Percentiles rank a stretch among this genome's conserved stretches.
phyloP scores from a whole-genome alignment of 2,797 vertebrate species.

The Diplodus puntazzo region DNA sequence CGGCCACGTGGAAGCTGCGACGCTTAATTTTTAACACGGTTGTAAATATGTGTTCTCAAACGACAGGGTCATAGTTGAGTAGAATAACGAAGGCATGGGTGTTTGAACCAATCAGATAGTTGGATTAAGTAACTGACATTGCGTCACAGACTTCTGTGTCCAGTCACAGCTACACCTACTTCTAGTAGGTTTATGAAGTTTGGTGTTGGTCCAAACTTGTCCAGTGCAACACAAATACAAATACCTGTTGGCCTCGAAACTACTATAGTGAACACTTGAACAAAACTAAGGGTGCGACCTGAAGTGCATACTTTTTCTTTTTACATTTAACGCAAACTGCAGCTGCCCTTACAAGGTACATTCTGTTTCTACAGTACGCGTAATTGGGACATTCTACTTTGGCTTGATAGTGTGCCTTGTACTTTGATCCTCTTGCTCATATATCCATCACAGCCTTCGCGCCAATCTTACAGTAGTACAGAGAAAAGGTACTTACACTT shows the following conservation, averaged over 20 bases:
- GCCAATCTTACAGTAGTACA: too few relatives aligned
- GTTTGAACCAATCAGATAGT: slow-evolving; percentile 2
- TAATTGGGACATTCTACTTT: too few relatives aligned
- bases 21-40: slow-evolving; percentile 53
- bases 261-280: not conserved
- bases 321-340: too few relatives aligned
- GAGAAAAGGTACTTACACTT: too few relatives aligned
- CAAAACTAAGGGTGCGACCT: not conserved
- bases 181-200: not conserved
- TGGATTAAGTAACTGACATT: not conserved
- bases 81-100: not conserved
- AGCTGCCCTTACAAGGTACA: too few relatives aligned
- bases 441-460: too few relatives aligned
- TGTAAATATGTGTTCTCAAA: slow-evolving; percentile 39
- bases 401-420: too few relatives aligned
- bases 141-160: not conserved
- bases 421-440: too few relatives aligned
- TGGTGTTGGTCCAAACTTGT: not conserved
- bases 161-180: not conserved
- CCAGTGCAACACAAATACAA: not conserved
- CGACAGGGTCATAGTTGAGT: slow-evolving; percentile 4
- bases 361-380: too few relatives aligned
- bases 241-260: not conserved
- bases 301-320: too few relatives aligned
- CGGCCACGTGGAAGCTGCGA: not conserved